A percentile compares a stretch with the other conserved stretches of the same genome.
Conservation (phyloP, 23 tunicate species). For the Aplidium turbinatum region DNA sequence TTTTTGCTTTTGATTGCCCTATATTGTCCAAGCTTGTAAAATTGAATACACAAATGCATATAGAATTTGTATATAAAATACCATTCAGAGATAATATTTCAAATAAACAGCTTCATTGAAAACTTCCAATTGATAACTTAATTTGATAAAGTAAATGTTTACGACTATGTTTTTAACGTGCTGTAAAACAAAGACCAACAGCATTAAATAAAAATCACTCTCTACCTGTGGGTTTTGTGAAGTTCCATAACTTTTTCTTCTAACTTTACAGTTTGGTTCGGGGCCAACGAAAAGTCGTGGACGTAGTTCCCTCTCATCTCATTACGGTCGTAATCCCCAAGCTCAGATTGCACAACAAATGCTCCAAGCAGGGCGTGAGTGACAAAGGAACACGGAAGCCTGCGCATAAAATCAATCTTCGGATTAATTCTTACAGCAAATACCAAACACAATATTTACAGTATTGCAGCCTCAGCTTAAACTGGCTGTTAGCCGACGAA, state of each 20-base stretch:
- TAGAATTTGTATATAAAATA: too few relatives aligned
- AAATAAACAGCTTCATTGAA: too few relatives aligned
- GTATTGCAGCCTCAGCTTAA: background rate
- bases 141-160: too few relatives aligned
- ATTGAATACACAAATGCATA: too few relatives aligned
- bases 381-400: constrained; percentile 89
- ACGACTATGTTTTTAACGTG: too few relatives aligned
- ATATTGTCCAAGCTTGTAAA: too few relatives aligned
- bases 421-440: background rate
- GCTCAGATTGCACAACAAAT: constrained; percentile 91
- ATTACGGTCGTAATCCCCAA: constrained; percentile 79
- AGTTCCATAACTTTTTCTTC: constrained; percentile 73
- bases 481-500: too few relatives aligned
- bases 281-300: constrained; percentile 77
- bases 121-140: too few relatives aligned
- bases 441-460: background rate
- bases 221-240: constrained; percentile 73
- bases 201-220: background rate
- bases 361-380: constrained; percentile 94
- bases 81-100: too few relatives aligned
- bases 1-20: too few relatives aligned
- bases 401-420: constrained; percentile 1
- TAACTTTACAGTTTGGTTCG: constrained; percentile 72
- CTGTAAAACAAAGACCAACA: background rate
- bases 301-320: constrained; percentile 81